Percentiles rank a stretch among this genome's conserved stretches.
Conservation (phyloP, 2,888 invertebrate genomes). For the Sabatieria punctata region DNA sequence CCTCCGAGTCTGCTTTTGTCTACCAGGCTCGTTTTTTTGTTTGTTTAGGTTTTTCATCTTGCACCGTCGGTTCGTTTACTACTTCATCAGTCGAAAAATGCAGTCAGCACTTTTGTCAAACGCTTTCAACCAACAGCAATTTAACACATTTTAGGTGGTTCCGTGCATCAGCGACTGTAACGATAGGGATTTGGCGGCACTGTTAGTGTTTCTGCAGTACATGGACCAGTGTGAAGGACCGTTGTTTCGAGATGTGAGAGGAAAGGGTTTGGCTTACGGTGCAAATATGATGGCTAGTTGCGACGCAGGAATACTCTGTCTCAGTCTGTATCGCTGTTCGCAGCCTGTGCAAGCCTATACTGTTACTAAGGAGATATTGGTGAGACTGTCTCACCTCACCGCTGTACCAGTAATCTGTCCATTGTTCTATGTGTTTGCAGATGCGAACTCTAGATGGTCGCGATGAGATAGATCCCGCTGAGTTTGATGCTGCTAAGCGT, state of each 20-base stretch:
- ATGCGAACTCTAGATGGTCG: too few species aligned
- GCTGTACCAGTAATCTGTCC: too few species aligned
- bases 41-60: not conserved
- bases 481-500: slow-evolving; percentile 65
- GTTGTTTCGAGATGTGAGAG: slow-evolving; percentile 50
- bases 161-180: slow-evolving; percentile 48
- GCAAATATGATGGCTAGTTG: slow-evolving; percentile 45
- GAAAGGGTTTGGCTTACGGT: slow-evolving; percentile 64
- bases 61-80: slow-evolving; percentile 1
- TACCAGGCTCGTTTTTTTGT: slow-evolving; percentile 9
- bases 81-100: not conserved
- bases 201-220: slow-evolving; percentile 64
- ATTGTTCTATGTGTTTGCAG: too few species aligned
- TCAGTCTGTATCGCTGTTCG: slow-evolving; percentile 56
- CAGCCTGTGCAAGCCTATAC: slow-evolving; percentile 60
- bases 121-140: too few species aligned
- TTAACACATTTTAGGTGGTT: slow-evolving; percentile 50
- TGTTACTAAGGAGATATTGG: slow-evolving; percentile 55
- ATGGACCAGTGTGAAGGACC: slow-evolving; percentile 59
- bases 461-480: slow-evolving; percentile 54
- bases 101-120: not conserved
- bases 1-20: slow-evolving; percentile 18
- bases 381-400: slow-evolving; percentile 32
- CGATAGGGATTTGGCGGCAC: slow-evolving; percentile 50
- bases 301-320: slow-evolving; percentile 46